Percentiles rank a stretch among this genome's conserved stretches.
Conservation (phyloP, 2,888 invertebrate species). For the Heliothis peltigera region DNA sequence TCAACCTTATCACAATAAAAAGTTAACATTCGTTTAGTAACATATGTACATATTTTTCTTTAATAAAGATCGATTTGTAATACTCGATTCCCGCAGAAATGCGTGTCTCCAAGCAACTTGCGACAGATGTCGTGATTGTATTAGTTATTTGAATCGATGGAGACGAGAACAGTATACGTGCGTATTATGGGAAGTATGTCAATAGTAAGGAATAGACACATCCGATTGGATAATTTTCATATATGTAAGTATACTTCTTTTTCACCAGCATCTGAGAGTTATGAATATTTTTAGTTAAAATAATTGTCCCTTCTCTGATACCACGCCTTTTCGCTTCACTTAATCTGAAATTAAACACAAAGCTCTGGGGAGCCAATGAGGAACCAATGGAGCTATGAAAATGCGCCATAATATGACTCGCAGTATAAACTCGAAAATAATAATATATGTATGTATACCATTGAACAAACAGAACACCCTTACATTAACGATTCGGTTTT, state of each 20-base stretch:
- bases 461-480: not conserved
- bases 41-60: conserved; percentile 22
- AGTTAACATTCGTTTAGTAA: too few relatives aligned
- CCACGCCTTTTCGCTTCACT: too few relatives aligned
- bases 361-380: too few relatives aligned
- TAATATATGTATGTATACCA: not conserved
- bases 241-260: too few relatives aligned
- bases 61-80: conserved; percentile 22
- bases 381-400: not conserved
- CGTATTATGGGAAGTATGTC: conserved; percentile 4
- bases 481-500: not conserved
- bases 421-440: not conserved
- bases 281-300: too few relatives aligned
- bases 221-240: not conserved
- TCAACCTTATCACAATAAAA: too few relatives aligned
- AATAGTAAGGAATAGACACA: not conserved
- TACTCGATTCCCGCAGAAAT: conserved; percentile 5
- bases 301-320: too few relatives aligned
- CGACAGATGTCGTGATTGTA: conserved; percentile 15
- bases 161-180: conserved; percentile 7
- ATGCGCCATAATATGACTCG: not conserved
- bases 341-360: too few relatives aligned
- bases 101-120: conserved; percentile 6
- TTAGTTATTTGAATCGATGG: conserved; percentile 3
- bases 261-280: too few relatives aligned